Percentiles rank a stretch among this genome's conserved stretches.
Evolutionary conservation across 2,888 invertebrate species (phyloP).

Genomic region (Leptogaster cylindrica): DNA sequence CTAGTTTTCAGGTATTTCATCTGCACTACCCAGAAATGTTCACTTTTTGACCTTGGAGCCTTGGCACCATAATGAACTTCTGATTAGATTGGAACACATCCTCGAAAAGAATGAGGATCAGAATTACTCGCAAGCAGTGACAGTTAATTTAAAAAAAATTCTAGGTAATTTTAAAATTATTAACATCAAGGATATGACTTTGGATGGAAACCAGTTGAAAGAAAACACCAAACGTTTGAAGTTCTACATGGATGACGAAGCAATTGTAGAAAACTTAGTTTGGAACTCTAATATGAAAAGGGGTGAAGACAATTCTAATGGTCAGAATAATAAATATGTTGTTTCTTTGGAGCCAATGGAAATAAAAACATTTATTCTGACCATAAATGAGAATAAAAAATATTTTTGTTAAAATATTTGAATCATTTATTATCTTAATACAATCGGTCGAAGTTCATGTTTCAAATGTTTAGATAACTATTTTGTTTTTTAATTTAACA

Average conservation of each 20-base stretch:
- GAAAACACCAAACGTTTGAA: constrained; percentile 62
- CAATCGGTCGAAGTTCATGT: no score
- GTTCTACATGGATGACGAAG: constrained; percentile 59
- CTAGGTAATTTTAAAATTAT: constrained; percentile 67
- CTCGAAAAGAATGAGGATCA: constrained; percentile 69
- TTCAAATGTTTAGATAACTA: no score
- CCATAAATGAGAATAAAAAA: no score
- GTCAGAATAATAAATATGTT: constrained; percentile 51
- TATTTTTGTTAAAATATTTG: no score
- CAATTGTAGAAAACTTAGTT: no score
- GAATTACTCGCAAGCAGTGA: constrained; percentile 51
- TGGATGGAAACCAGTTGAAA: constrained; percentile 74
- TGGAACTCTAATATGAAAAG: no score
- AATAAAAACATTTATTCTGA: constrained; percentile 63
- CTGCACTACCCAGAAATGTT: constrained; percentile 69
- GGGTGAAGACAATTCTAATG: constrained; percentile 39
- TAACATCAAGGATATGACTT: constrained; percentile 68
- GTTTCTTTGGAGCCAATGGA: constrained; percentile 73
- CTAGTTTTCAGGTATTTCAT: constrained; percentile 25
- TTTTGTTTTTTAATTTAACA: no score
- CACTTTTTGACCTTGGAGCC: constrained; percentile 82
- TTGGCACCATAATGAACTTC: constrained; percentile 68
- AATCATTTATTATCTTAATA: no score
- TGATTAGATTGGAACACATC: constrained; percentile 80
- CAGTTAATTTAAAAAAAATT: constrained; percentile 59